Conservation (phyloP, 2,113 vertebrate species). For the Dipodomys ordii region DNA sequence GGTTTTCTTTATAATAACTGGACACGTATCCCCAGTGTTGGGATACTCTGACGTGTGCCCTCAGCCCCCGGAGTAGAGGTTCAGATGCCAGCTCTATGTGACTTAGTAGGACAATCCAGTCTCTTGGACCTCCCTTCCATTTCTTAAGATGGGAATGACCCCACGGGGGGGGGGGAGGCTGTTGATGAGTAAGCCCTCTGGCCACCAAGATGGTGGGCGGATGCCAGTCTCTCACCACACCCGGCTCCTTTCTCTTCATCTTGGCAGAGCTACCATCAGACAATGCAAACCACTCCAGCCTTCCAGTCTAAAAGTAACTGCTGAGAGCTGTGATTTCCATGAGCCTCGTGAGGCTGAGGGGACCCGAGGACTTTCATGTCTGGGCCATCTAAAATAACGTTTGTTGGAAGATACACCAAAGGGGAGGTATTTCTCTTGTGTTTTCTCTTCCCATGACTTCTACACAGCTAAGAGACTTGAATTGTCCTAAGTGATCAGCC, state of each 20-base stretch:
- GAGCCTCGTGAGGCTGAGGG: background rate
- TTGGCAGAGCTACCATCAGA: background rate
- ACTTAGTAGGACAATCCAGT: background rate
- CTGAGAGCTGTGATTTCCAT: background rate
- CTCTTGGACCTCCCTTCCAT: background rate
- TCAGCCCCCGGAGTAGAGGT: background rate
- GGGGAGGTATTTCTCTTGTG: too few relatives aligned
- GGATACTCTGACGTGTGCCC: background rate
- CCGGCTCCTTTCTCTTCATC: background rate
- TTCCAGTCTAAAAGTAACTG: conserved; percentile 21
- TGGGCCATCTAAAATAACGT: background rate
- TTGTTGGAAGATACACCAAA: background rate
- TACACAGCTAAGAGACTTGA: too few relatives aligned
- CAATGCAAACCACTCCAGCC: background rate
- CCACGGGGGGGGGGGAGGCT: background rate
- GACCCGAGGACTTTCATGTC: background rate
- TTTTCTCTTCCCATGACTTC: too few relatives aligned
- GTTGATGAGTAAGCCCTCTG: background rate
- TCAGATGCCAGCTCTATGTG: background rate
- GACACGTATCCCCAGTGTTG: background rate
- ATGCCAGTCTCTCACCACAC: background rate
- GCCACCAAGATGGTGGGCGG: background rate
- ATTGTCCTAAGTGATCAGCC: too few relatives aligned
- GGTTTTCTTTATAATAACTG: background rate
- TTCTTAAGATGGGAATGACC: conserved; percentile 10